Percentiles rank a stretch among this genome's conserved stretches.
phyloP scores from a whole-genome alignment of 2,888 invertebrate species.

The Yponomeuta cagnagella region DNA sequence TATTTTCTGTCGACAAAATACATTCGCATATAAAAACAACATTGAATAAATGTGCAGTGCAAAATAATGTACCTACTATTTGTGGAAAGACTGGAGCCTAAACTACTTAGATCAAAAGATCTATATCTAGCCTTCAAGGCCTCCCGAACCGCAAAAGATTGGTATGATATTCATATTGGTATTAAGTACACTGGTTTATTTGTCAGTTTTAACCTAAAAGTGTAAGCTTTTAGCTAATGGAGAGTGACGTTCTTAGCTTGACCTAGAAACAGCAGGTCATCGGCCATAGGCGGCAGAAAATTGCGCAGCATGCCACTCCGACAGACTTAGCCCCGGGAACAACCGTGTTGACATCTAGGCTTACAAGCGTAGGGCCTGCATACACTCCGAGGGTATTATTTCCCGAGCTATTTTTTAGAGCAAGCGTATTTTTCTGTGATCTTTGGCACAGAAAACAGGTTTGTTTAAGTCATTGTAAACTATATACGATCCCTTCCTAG shows the following conservation, averaged over 20 bases:
- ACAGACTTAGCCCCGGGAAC: not conserved
- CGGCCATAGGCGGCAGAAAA: not conserved
- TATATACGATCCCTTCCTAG: not conserved
- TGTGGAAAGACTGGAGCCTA: too few relatives aligned
- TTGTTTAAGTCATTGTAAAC: not conserved
- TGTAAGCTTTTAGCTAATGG: not conserved
- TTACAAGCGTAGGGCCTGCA: not conserved
- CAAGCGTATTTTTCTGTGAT: not conserved
- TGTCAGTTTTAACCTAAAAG: not conserved
- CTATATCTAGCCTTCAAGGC: too few relatives aligned
- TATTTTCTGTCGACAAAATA: too few relatives aligned
- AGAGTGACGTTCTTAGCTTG: not conserved
- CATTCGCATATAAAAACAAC: too few relatives aligned
- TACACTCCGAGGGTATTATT: not conserved
- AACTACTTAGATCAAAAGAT: too few relatives aligned
- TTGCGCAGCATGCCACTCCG: not conserved
- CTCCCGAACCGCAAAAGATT: too few relatives aligned
- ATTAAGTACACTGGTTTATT: too few relatives aligned
- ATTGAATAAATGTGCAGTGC: too few relatives aligned
- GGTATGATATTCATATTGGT: too few relatives aligned
- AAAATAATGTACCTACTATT: too few relatives aligned
- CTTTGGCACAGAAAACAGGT: not conserved
- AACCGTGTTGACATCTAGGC: not conserved
- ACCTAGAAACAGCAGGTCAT: slow-evolving; percentile 1
- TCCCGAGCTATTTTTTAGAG: not conserved